Evolutionary conservation across 2,113 vertebrate genomes (phyloP).

Genomic region (Muntiacus reevesi): DNA sequence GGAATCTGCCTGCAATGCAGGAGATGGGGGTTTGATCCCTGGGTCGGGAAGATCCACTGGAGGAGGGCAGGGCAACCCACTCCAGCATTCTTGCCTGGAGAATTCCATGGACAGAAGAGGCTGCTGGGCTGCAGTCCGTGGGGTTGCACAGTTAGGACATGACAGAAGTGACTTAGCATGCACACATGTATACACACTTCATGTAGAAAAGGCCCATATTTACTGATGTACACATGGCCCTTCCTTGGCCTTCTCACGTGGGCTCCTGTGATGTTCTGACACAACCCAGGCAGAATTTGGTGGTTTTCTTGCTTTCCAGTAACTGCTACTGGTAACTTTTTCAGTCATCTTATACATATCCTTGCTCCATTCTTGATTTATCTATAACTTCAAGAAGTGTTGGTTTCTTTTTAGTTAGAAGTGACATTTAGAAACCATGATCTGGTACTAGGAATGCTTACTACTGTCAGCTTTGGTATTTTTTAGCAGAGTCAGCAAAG

Average conservation of each 20-base stretch:
- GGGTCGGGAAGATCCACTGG: fast-evolving
- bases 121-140: background rate
- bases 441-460: background rate
- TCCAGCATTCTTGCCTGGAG: background rate
- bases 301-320: background rate
- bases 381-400: background rate
- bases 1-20: background rate
- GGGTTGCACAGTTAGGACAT: background rate
- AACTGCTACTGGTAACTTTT: background rate
- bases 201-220: background rate
- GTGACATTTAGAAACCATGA: background rate
- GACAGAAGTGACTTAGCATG: background rate
- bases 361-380: background rate
- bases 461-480: background rate
- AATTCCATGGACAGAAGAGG: background rate
- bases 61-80: background rate
- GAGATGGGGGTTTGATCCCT: background rate
- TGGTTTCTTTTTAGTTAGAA: conserved; percentile 15
- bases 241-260: background rate
- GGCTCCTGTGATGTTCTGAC: background rate
- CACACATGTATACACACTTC: background rate
- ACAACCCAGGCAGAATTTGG: background rate
- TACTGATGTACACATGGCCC: background rate
- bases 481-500: background rate
- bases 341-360: background rate